Conservation (phyloP, 2,113 vertebrate species). For the Toxotes chatareus region DNA sequence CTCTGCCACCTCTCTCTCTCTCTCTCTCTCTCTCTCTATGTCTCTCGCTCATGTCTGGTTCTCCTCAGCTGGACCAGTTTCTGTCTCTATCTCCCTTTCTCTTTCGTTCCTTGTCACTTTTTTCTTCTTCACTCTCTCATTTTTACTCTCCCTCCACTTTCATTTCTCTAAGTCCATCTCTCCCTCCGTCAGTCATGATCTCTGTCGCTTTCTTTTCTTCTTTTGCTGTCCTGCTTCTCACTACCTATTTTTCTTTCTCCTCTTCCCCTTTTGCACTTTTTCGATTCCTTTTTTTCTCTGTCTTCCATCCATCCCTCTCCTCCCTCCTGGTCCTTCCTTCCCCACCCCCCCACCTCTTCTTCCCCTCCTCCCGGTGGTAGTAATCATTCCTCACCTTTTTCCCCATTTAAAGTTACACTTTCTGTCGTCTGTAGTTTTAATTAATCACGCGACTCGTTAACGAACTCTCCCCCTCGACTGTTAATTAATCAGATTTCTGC, state of each 20-base stretch:
- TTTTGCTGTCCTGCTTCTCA: not conserved
- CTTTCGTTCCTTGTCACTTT: not conserved
- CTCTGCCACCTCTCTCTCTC: conserved; percentile 35
- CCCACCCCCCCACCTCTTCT: not conserved
- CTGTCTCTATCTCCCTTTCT: not conserved
- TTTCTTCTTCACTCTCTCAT: not conserved
- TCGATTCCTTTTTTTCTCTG: not conserved
- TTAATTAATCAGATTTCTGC: conserved; percentile 77
- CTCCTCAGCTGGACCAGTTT: not conserved
- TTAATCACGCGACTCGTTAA: conserved; percentile 74
- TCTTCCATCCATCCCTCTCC: not conserved
- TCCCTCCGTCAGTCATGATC: not conserved
- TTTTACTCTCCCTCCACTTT: not conserved
- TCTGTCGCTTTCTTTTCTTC: too few species aligned
- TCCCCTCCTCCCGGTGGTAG: not conserved
- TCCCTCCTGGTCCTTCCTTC: too few species aligned
- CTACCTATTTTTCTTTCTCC: not conserved
- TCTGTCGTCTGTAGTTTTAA: conserved; percentile 55
- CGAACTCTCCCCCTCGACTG: conserved; percentile 46
- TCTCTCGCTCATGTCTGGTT: not conserved
- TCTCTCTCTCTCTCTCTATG: not conserved
- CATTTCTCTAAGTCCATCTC: not conserved
- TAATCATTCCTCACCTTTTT: conserved; percentile 66
- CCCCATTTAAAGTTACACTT: conserved; percentile 66
- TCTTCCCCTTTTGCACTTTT: conserved; percentile 13